A percentile compares a stretch with the other conserved stretches of the same genome.
Conservation (phyloP, 2,797 vertebrate species). For the Periophthalmus magnuspinnatus region DNA sequence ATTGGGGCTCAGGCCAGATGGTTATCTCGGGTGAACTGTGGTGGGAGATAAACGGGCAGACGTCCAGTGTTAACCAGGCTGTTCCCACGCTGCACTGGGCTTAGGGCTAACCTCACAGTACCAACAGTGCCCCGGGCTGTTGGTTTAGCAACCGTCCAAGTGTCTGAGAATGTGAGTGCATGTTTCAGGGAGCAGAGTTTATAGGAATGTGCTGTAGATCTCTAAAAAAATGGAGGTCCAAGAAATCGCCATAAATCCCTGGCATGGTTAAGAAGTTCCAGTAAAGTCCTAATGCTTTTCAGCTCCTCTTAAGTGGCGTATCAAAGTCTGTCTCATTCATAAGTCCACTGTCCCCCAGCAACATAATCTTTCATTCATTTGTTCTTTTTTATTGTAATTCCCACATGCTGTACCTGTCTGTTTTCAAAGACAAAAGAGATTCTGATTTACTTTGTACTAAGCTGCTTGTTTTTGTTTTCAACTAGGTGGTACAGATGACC, state of each 20-base stretch:
- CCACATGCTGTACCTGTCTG: not conserved
- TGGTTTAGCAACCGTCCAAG: conserved; percentile 66
- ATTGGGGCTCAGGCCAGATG: not conserved
- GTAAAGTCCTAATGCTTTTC: not conserved
- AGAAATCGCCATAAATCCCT: conserved; percentile 21
- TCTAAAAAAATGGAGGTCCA: conserved; percentile 20
- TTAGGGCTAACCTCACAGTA: conserved; percentile 49
- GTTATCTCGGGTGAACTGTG: not conserved
- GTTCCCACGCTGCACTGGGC: conserved; percentile 54
- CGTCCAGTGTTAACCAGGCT: not conserved
- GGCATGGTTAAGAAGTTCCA: not conserved
- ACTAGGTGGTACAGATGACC: conserved; percentile 76
- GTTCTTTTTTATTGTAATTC: conserved; percentile 7
- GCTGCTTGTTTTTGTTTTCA: not conserved
- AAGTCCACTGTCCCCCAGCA: conserved; percentile 14
- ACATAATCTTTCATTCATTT: conserved; percentile 20
- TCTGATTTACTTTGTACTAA: not conserved
- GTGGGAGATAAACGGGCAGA: not conserved
- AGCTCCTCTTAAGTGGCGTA: not conserved
- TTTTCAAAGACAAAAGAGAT: not conserved
- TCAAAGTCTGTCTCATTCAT: conserved; percentile 6
- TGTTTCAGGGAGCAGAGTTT: conserved; percentile 22
- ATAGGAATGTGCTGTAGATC: conserved; percentile 48
- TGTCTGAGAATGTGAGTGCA: conserved; percentile 65
- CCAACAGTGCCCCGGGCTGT: conserved; percentile 52